These are phyloP conservation scores for Drosophila kikkawai DNA, from an alignment of 1,140 invertebrate species.

Conservation along the genomic window DNA sequence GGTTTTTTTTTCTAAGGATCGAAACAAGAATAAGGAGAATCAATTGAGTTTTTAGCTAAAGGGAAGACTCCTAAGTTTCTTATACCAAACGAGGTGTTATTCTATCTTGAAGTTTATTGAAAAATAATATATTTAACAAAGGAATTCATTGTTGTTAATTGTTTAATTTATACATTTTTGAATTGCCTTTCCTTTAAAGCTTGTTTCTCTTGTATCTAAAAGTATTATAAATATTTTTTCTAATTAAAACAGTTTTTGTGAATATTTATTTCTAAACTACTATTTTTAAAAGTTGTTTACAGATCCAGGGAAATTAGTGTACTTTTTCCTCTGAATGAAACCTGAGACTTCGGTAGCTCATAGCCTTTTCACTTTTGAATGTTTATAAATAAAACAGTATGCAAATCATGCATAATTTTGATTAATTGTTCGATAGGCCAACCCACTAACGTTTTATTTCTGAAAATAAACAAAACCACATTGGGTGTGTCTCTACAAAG, in stretches of 20 bases:
- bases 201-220: background rate
- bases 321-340: too few species aligned
- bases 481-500: constrained; percentile 22
- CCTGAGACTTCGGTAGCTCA: background rate
- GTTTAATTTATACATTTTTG: background rate
- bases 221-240: background rate
- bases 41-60: background rate
- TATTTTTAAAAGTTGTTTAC: background rate
- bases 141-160: background rate
- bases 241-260: background rate
- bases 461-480: background rate
- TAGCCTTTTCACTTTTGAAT: constrained; percentile 7
- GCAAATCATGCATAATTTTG: background rate
- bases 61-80: too few species aligned
- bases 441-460: background rate
- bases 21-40: constrained; percentile 14
- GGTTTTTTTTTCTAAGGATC: background rate
- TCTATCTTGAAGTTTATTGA: background rate
- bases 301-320: background rate
- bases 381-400: constrained; percentile 1
- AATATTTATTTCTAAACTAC: background rate
- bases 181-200: background rate
- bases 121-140: background rate
- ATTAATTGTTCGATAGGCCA: background rate
- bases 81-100: too few species aligned